Evolutionary conservation across 2,113 vertebrate species (phyloP), one percentile per base, ranked within the genome.

Genomic region (Petrocephalus microphthalmus): DNA sequence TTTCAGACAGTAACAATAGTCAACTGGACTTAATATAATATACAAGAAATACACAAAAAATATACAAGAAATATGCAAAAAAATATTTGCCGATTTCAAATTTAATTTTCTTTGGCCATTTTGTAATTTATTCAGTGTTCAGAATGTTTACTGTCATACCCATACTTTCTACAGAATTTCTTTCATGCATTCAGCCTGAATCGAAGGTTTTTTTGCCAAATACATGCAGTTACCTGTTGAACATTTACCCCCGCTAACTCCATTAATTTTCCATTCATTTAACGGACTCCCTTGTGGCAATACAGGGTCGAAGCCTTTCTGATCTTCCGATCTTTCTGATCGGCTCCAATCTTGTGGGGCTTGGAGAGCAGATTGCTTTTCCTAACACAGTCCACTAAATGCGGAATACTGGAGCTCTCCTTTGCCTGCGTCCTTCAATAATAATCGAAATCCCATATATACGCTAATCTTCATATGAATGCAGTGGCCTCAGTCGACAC

Each of bases 401-500:
- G 54, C 84, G 13, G 56, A 33, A 52, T 67, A 67, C 60, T 49
- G 22, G 42, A 54, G 90, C 87, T 53, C 53, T 81, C 57, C 88
- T 74, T 64, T 85, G 42, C 56, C 33, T 15, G 11, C 47, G 29
- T 25, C n/a, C 67, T 54, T 67, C 45, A 49, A 56, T 86, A 82
- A 15, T n/a, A n/a, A n/a, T n/a, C n/a, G n/a, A n/a, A n/a, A n/a
- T n/a, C n/a, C n/a, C 42, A 6, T 64, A 11, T 53, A 47, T 25
- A 85, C 60, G 90, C 78, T 86, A 64, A 83, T 57, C 3, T 51
- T 17, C 42, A 37, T 85, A 74, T 17, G 67, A 88, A 87, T 85
- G 25, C 45, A 29, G 74, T 89, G 51, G 29, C 25, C 64, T 89
- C 11, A 5, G 87, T 89, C 10, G 49, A 81, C 89, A 90, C 88